A percentile compares a stretch with the other conserved stretches of the same genome.
phyloP scores from a whole-genome alignment of 30 jellyfish, hydroid and myxozoan genomes.

The Aurelia aurita region DNA sequence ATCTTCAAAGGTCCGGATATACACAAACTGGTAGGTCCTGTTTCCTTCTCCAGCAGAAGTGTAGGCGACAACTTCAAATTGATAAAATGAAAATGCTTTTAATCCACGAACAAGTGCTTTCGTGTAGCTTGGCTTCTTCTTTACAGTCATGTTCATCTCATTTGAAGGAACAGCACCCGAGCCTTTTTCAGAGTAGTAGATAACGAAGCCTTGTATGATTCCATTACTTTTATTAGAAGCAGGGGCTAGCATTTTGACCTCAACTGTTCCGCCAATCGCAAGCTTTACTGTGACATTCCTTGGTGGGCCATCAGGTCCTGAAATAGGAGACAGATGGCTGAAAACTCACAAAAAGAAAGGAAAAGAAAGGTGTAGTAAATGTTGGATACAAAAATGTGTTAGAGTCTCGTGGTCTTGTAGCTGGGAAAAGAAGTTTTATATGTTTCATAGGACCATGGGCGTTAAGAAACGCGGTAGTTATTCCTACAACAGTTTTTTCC shows the following conservation, averaged over 20 bases:
- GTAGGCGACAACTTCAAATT: conserved; percentile 44
- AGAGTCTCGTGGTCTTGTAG: no score
- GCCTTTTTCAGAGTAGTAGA: conserved; percentile 11
- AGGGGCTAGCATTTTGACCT: conserved; percentile 41
- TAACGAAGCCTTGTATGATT: conserved; percentile 49
- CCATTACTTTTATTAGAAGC: conserved; percentile 33
- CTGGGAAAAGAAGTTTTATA: no score
- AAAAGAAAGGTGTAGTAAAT: not conserved
- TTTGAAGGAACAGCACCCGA: not conserved
- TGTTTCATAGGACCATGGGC: no score
- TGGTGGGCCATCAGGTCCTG: conserved; percentile 86
- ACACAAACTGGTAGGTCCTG: not conserved
- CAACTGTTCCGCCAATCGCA: not conserved
- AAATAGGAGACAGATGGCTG: not conserved
- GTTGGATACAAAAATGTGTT: no score
- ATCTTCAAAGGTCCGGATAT: conserved; percentile 45
- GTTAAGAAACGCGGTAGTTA: no score
- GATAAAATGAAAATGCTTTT: conserved; percentile 30
- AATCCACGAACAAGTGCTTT: conserved; percentile 16
- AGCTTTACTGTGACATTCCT: conserved; percentile 21
- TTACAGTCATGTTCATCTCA: conserved; percentile 5
- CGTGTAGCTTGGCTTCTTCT: conserved; percentile 2
- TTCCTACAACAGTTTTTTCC: no score
- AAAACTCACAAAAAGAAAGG: not conserved
- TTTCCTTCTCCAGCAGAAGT: conserved; percentile 51